These are phyloP conservation scores for Phenganax subtilis DNA, from an alignment of 92 coral and sea anemone genomes.

Conservation along the genomic window DNA sequence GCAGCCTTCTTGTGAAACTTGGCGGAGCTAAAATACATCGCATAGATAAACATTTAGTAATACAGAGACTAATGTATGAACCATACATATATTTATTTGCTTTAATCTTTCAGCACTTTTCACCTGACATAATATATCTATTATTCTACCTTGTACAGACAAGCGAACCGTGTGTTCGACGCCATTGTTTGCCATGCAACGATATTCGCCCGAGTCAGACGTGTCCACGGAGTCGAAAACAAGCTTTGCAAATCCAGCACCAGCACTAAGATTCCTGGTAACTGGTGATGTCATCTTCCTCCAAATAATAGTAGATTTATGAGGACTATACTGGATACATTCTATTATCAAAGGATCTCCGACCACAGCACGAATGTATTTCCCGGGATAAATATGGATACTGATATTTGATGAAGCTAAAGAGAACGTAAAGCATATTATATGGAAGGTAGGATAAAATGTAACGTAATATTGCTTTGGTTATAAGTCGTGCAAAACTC, in stretches of 20 bases:
- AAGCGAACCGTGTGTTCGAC: constrained; percentile 38
- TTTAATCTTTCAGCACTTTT: not conserved
- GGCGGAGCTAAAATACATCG: constrained; percentile 22
- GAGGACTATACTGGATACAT: constrained; percentile 13
- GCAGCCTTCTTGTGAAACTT: constrained; percentile 1
- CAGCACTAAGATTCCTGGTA: not conserved
- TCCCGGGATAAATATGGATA: constrained; percentile 26
- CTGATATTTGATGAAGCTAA: not conserved
- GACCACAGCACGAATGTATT: not conserved
- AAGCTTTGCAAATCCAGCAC: constrained; percentile 13
- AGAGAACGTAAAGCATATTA: not conserved
- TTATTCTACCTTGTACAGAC: constrained; percentile 24
- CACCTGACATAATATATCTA: not conserved
- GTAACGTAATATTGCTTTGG: not conserved
- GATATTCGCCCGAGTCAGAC: constrained; percentile 66
- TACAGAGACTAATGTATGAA: not conserved
- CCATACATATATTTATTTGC: not conserved
- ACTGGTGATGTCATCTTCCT: not conserved
- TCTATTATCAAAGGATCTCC: constrained; percentile 16
- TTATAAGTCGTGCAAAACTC: not conserved
- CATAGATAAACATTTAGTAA: not conserved
- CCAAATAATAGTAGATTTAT: constrained; percentile 17
- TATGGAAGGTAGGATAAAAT: not conserved
- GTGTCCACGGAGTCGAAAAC: constrained; percentile 35
- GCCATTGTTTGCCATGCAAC: constrained; percentile 61